Percentiles rank a stretch among this genome's conserved stretches.
Conservation (phyloP, 2,113 vertebrate genomes). For the Campylomormyrus numenius region DNA sequence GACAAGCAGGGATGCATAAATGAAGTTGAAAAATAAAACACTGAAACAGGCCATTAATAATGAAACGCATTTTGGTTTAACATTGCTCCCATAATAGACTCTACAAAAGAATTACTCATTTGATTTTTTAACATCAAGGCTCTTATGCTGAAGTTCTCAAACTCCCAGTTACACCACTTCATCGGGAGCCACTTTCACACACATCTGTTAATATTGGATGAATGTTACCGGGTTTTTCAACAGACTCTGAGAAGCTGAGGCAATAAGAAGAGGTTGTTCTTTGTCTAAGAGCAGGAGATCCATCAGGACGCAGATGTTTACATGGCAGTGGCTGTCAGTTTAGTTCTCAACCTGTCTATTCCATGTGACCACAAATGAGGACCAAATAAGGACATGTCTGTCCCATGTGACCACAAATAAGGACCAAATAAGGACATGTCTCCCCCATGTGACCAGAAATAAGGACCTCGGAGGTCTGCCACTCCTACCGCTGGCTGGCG, state of each 20-base stretch:
- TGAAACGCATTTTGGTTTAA: not conserved
- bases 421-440: too few relatives aligned
- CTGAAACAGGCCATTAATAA: not conserved
- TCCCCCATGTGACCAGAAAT: not conserved
- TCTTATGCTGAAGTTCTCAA: not conserved
- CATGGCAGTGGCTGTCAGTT: not conserved
- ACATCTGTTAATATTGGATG: not conserved
- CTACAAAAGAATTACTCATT: not conserved
- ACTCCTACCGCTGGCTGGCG: not conserved
- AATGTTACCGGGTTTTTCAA: not conserved
- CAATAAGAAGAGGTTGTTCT: not conserved
- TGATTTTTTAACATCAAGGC: not conserved
- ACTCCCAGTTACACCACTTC: not conserved
- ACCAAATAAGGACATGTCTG: not conserved
- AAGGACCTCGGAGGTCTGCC: not conserved
- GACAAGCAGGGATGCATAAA: not conserved
- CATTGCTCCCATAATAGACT: not conserved
- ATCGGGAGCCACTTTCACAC: not conserved
- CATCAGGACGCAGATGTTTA: not conserved
- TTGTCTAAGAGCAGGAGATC: not conserved
- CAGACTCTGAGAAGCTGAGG: not conserved
- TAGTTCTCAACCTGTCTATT: not conserved
- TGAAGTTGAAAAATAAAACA: constrained; percentile 1
- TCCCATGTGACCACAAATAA: not conserved
- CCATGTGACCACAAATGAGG: not conserved